A percentile compares a stretch with the other conserved stretches of the same genome.
Conservation (phyloP, 2,888 invertebrate genomes). For the Germaria angustata region DNA sequence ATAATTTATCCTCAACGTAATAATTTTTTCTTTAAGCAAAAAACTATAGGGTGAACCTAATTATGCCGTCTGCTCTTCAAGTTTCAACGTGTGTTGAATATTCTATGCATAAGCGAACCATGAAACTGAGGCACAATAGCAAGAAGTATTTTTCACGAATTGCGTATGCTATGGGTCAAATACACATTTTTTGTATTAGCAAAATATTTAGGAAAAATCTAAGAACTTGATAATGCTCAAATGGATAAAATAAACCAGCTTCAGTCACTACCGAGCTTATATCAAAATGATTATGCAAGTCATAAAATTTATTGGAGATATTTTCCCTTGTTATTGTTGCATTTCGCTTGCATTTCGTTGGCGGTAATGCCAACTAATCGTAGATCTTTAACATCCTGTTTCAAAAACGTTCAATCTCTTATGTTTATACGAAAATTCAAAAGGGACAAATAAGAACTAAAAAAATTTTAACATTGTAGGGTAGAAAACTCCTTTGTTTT, state of each 20-base stretch:
- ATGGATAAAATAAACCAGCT: background rate
- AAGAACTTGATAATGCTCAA: conserved; percentile 24
- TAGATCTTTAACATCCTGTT: no score
- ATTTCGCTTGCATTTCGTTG: no score
- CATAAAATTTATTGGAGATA: no score
- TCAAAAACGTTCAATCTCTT: no score
- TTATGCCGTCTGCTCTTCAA: background rate
- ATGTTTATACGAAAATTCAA: no score
- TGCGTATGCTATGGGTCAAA: background rate
- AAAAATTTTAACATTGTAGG: no score
- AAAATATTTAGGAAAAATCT: conserved; percentile 32
- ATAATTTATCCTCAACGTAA: background rate
- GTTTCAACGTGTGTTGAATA: background rate
- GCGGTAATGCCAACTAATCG: no score
- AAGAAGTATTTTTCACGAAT: background rate
- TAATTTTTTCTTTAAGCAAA: background rate
- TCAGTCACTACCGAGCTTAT: no score
- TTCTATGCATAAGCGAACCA: background rate
- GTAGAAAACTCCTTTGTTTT: no score
- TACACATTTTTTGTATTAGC: conserved; percentile 10
- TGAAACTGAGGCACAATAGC: background rate
- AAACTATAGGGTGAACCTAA: background rate
- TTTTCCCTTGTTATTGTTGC: no score
- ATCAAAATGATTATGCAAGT: no score
- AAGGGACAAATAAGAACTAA: no score